phyloP scores from a whole-genome alignment of 2,113 vertebrate genomes.

The Petrocephalus zakoni region DNA sequence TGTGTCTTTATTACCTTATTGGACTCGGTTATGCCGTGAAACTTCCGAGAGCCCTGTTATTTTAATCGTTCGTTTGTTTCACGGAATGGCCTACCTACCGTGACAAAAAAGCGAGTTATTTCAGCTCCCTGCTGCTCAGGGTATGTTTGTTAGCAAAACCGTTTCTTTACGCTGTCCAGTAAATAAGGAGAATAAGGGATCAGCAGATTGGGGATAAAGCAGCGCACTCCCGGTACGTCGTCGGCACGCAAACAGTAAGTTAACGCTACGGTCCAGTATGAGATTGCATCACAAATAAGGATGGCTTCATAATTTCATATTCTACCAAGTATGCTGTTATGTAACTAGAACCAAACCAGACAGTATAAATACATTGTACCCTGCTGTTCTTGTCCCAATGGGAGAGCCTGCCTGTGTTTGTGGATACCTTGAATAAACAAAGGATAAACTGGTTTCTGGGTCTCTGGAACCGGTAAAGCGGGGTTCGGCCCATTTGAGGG shows the following conservation, averaged over 20 bases:
- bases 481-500: background rate
- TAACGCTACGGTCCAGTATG: background rate
- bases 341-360: background rate
- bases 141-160: background rate
- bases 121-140: background rate
- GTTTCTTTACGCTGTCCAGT: background rate
- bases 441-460: background rate
- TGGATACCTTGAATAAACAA: background rate
- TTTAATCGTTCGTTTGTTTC: background rate
- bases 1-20: background rate
- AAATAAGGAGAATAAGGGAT: background rate
- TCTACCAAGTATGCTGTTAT: background rate
- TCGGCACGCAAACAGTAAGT: background rate
- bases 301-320: background rate
- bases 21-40: background rate
- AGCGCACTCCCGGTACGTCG: too few species aligned
- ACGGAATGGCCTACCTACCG: background rate
- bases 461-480: background rate
- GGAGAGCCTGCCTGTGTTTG: background rate
- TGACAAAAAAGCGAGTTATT: background rate
- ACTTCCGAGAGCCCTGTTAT: background rate
- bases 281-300: background rate
- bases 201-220: background rate
- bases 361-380: background rate
- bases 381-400: background rate